Evolutionary conservation across 2,113 vertebrate genomes (phyloP).

Genomic region (Larimichthys crocea): DNA sequence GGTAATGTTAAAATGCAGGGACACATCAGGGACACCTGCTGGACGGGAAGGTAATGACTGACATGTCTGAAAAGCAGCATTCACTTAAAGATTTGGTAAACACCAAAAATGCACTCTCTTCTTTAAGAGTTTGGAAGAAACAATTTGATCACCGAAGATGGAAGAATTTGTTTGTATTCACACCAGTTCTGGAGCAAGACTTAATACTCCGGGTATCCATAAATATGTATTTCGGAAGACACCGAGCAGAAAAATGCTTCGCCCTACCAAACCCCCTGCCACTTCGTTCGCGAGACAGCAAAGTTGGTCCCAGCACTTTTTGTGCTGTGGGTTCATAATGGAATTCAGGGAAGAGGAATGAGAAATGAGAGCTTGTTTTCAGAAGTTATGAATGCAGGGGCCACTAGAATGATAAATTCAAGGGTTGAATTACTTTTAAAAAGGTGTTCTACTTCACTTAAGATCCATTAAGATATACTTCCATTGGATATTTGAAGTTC

Average conservation of each 20-base stretch:
- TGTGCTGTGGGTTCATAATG: constrained; percentile 11
- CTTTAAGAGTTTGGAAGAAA: not conserved
- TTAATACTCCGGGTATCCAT: constrained; percentile 42
- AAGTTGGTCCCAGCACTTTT: constrained; percentile 9
- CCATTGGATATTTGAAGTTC: not conserved
- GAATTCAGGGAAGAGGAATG: constrained; percentile 25
- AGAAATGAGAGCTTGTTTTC: constrained; percentile 33
- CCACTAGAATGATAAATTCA: not conserved
- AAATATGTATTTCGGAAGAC: constrained; percentile 46
- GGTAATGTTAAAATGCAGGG: not conserved
- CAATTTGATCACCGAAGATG: not conserved
- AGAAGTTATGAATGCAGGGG: not conserved
- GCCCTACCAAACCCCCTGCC: constrained; percentile 20
- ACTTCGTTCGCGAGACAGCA: constrained; percentile 15
- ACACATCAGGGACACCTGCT: not conserved
- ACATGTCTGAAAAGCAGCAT: not conserved
- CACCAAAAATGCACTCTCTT: too few species aligned
- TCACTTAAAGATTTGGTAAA: too few species aligned
- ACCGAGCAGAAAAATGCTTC: constrained; percentile 17
- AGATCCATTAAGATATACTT: not conserved
- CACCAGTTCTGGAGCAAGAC: not conserved
- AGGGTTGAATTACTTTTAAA: not conserved
- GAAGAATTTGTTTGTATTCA: constrained; percentile 42
- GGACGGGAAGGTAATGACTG: not conserved
- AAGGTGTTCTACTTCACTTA: not conserved